Base-by-base conservation (phyloP, 2,113 vertebrate species). In the Hippoglossus stenolepis region DNA sequence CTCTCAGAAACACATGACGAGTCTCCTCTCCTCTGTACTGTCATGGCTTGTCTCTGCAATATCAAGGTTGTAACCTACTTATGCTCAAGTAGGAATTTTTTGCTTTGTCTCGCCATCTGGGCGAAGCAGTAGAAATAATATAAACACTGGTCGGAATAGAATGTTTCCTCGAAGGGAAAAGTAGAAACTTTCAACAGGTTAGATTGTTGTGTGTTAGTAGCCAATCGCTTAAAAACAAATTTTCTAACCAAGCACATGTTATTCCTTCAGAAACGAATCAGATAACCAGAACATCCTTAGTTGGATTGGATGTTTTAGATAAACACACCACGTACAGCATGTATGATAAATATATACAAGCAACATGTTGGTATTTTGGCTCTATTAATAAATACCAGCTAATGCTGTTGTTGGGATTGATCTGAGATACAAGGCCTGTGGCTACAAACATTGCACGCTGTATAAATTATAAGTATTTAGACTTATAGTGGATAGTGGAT, bases 21-120 rank as follows among this genome's bases (percentile, higher is more conserved):
- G 58, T 75, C 47, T n/a, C 60, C 56, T 66, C 18, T 45, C 14
- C n/a, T 31, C 49, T 63, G 67, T 66, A n/a, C 31, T 31, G 6
- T 31, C 31, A 31, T 6, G 31, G 31, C 31, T 2, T 17, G 58
- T 53, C 31, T 43, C 28, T 54, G 59, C n/a, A 47, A 5, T 3
- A 11, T 56, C 51, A 62, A 64, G 43, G 7, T 59, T 47, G n/a
- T 4, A 28, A 51, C 49, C 49, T 51, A 20, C 20, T 20, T n/a
- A 2, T 21, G 4, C 57, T 72, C 13, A 35, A 43, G 59, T 49
- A 54, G 20, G 17, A 47, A 38, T 17, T 49, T 31, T 3, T 66
- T 11, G 47, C 51, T 43, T 63, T 12, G 14, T 61, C 24, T 49
- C 5, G 2, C 1, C 18, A 13, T 45, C 13, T 4, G 45, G 15